Evolutionary conservation across 2,113 vertebrate genomes (phyloP), one percentile per base, ranked within the genome.

Genomic region (Festucalex cinctus): DNA sequence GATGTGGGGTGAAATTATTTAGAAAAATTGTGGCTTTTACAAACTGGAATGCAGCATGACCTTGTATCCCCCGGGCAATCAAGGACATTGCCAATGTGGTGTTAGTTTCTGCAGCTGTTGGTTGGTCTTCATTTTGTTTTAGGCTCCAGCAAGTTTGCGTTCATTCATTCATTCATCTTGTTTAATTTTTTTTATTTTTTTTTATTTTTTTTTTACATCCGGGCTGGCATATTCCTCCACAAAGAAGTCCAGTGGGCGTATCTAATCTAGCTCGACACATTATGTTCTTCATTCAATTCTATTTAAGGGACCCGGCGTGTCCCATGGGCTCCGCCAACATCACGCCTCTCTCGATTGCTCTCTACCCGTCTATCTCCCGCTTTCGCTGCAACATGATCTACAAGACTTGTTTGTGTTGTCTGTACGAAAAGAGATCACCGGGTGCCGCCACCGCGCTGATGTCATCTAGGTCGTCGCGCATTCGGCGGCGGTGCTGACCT

Each of bases 291-390:
- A 83, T 86, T 84, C 81, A 68, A 68, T 88, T 71, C 88, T 89
- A 91, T 90, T 90, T 91, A 78, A 76, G 79, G 35, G 88, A 84
- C 62, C 80, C 81, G 81, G 83, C 85, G 84, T 90, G 86, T 90
- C 82, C 80, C 82, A 80, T 88, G 85, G 86, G 87, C 85, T 81
- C 73, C 68, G 73, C 82, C 86, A 78, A 14, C 17, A 46, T 28
- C 17, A 35, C 19, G n/a, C 26, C 14, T 65, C 28, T 35, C 35
- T 7, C 51, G 4, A 10, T 54, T 9, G 0, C 51, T 22, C 51
- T 26, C 13, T 0, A 6, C 26, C 13, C 74, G 68, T 84, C 81
- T 87, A 79, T 85, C 78, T 85, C 78, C 77, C 73, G 74, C 72
- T 86, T 81, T 86, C 73, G 74, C n/a, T 85, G 74, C 80, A 83